Percentiles rank a stretch among this genome's conserved stretches.
phyloP scores from a whole-genome alignment of 2,113 vertebrate species.

The Microcebus ravelobensis region DNA sequence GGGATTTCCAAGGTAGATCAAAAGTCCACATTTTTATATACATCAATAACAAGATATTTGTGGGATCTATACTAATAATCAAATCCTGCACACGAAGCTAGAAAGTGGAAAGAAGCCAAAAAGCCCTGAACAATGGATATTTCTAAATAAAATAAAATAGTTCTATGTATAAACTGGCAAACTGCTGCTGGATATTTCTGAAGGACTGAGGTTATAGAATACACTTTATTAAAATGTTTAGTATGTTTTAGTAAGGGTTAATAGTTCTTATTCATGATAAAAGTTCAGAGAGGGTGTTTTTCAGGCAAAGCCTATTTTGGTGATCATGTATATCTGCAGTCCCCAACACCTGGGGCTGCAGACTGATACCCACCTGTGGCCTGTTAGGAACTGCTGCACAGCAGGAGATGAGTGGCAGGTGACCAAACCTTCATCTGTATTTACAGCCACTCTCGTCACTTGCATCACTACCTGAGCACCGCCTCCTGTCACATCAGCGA shows the following conservation, averaged over 20 bases:
- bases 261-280: not conserved
- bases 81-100: not conserved
- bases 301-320: not conserved
- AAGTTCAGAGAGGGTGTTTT: not conserved
- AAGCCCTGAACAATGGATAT: not conserved
- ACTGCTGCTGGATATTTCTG: not conserved
- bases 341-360: too few species aligned
- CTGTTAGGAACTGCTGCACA: too few species aligned
- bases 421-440: too few species aligned
- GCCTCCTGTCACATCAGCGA: too few species aligned
- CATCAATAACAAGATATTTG: not conserved
- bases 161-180: not conserved
- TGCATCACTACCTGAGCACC: too few species aligned
- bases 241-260: not conserved
- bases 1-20: not conserved
- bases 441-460: too few species aligned
- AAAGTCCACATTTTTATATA: not conserved
- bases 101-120: not conserved
- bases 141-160: not conserved
- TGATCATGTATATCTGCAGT: not conserved
- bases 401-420: too few species aligned
- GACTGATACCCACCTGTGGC: too few species aligned
- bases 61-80: not conserved
- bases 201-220: not conserved
- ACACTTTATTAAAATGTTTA: not conserved